A percentile compares a stretch with the other conserved stretches of the same genome.
Evolutionary conservation across 1,140 invertebrate species (phyloP).

Genomic region (Diplogasteroides magnus): DNA sequence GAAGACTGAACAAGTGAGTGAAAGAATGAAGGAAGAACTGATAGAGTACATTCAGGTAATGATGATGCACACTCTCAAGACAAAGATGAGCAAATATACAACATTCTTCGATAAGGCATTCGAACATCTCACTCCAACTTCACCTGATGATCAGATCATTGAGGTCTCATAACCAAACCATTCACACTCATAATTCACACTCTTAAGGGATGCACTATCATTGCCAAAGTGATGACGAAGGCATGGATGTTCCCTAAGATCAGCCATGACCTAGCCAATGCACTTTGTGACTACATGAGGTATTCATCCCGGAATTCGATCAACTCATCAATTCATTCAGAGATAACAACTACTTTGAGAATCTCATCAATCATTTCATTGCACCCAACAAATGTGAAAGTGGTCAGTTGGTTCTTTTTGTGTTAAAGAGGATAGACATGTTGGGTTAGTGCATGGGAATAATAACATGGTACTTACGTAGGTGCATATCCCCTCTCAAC

Average conservation of each 20-base stretch:
- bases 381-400: constrained; percentile 36
- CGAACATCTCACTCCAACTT: constrained; percentile 40
- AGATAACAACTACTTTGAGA: constrained; percentile 48
- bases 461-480: too few species aligned
- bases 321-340: constrained; percentile 20
- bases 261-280: constrained; percentile 49
- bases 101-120: constrained; percentile 51
- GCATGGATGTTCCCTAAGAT: constrained; percentile 55
- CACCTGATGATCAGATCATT: constrained; percentile 34
- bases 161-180: constrained; percentile 27
- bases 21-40: constrained; percentile 17
- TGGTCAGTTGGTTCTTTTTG: too few species aligned
- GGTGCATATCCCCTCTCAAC: too few species aligned
- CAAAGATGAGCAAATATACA: constrained; percentile 54
- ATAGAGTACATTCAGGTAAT: constrained; percentile 1
- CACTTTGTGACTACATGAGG: constrained; percentile 46
- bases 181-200: not conserved
- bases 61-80: constrained; percentile 54
- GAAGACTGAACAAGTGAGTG: constrained; percentile 50
- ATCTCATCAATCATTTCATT: constrained; percentile 45
- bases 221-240: constrained; percentile 51
- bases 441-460: too few species aligned
- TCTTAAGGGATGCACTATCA: constrained; percentile 46
- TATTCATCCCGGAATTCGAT: not conserved
- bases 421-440: too few species aligned